These are phyloP conservation scores for Adoxophyes honmai DNA, from an alignment of 1,140 invertebrate genomes.

Conservation along the genomic window DNA sequence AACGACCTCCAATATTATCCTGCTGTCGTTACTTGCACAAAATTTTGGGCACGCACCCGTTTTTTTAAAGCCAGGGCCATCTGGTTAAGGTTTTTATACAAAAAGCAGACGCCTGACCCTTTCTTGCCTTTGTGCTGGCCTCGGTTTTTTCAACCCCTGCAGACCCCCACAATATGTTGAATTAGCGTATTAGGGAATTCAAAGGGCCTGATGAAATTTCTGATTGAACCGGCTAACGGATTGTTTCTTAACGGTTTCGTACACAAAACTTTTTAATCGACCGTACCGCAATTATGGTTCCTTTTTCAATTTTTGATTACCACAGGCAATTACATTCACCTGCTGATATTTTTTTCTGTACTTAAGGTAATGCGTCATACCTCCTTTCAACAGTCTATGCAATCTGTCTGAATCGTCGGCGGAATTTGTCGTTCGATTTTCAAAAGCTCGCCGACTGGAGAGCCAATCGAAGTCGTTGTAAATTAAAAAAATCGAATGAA, in stretches of 20 bases:
- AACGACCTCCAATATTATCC: not conserved
- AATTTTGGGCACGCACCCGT: conserved; percentile 66
- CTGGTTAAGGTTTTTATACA: conserved; percentile 65
- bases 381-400: conserved; percentile 5
- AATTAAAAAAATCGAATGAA: conserved; percentile 49
- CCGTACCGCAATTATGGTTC: conserved; percentile 34
- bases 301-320: conserved; percentile 19
- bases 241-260: conserved; percentile 65
- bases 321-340: conserved; percentile 10
- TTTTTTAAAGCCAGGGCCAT: conserved; percentile 73
- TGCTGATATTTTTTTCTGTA: conserved; percentile 10
- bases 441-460: conserved; percentile 63
- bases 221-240: conserved; percentile 71
- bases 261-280: conserved; percentile 29
- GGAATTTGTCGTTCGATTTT: conserved; percentile 23
- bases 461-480: conserved; percentile 64
- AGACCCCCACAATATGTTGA: conserved; percentile 71
- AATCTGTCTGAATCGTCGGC: conserved; percentile 2
- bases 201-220: conserved; percentile 72
- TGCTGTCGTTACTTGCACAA: conserved; percentile 55
- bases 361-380: not conserved
- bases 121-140: conserved; percentile 72
- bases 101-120: conserved; percentile 72
- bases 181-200: conserved; percentile 74
- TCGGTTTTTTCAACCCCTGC: conserved; percentile 57